Conservation (phyloP, 2,888 invertebrate species). For the Lissocephala sabroskyi region DNA sequence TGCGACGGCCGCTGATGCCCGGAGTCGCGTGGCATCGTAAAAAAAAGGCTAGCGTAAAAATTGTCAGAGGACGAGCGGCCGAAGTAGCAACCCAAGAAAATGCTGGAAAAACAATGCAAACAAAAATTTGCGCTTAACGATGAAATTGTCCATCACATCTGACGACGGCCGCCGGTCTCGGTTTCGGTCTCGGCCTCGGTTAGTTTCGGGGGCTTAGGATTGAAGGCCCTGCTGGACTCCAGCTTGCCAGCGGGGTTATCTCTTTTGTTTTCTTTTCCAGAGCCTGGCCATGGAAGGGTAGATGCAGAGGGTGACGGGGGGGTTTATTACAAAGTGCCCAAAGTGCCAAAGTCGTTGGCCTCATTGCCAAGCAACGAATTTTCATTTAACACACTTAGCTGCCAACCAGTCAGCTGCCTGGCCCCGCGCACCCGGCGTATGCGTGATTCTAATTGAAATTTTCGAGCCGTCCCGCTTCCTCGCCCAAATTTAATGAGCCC, state of each 20-base stretch:
- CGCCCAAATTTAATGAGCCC: constrained; percentile 45
- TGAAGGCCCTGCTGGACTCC: constrained; percentile 8
- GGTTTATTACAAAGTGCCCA: constrained; percentile 23
- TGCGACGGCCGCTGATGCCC: constrained; percentile 10
- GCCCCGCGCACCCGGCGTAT: constrained; percentile 41
- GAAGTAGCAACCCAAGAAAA: constrained; percentile 13
- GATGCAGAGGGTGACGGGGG: no score
- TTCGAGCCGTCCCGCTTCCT: no score
- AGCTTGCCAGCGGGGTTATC: constrained; percentile 13
- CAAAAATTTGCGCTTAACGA: constrained; percentile 59
- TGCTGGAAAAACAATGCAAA: constrained; percentile 47
- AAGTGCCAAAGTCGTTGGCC: constrained; percentile 1
- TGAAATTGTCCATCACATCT: constrained; percentile 24
- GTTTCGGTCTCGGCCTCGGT: not conserved
- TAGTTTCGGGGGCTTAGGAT: constrained; percentile 3
- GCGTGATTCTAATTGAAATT: constrained; percentile 52
- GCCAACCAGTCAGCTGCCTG: constrained; percentile 4
- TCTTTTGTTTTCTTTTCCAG: constrained; percentile 13
- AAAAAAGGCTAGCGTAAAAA: constrained; percentile 7
- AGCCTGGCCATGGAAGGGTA: not conserved
- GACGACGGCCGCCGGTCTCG: not conserved
- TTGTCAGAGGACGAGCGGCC: not conserved
- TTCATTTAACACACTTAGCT: constrained; percentile 33
- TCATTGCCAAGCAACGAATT: constrained; percentile 30
- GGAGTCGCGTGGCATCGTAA: constrained; percentile 27